Base-by-base conservation (phyloP, 1,140 invertebrate species). In the Tribolium castaneum region DNA sequence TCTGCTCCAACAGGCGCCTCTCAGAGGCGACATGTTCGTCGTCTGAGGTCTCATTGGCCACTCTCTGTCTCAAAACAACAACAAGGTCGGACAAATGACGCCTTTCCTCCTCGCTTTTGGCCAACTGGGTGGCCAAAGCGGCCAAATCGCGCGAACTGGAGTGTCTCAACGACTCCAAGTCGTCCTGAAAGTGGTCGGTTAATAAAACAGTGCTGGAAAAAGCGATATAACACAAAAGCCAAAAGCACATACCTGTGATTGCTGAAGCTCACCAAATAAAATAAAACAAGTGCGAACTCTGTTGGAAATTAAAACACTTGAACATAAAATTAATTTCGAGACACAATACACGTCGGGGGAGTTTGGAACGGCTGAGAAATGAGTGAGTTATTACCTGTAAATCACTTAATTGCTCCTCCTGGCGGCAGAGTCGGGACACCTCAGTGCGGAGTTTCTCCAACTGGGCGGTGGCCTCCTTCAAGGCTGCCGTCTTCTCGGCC, bases 1-100 rank as follows among this genome's bases (percentile, higher is more conserved):
- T 92, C 52, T 94, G 89, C 81, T 95, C 93, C 3, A 95, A 84
- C 1, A 94, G 87, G 9, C 91, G 90, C 7, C 92, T 87, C 81
- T 95, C 94, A 3, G 86, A 81, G 2, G 83, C 83, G 14, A 88
- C 88, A 52, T 93, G 92, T 77, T 94, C 92, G 30, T 92, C 89
- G 56, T 88, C 86, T 0, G 86, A 85, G 5, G 87, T 86, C 3
- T 89, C 87, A 0, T 88, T 84, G 0, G 89, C 88, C 16, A 90
- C 82, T 45, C 89, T 87, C 45, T 91, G 91, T 16, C 92, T 89
- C 62, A 95, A 85, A 0, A 93, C 87, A 3, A 89, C 90, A 7
- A 94, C 88, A 79, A 93, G 88, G 80, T 94, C 92, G 22, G 89
- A 87, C 3, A 94, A 85, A 78, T 94, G 91, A 3, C 90, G 86